Evolutionary conservation across 1,140 invertebrate species (phyloP).

Genomic region (Hyposmocoma kahamanoa): DNA sequence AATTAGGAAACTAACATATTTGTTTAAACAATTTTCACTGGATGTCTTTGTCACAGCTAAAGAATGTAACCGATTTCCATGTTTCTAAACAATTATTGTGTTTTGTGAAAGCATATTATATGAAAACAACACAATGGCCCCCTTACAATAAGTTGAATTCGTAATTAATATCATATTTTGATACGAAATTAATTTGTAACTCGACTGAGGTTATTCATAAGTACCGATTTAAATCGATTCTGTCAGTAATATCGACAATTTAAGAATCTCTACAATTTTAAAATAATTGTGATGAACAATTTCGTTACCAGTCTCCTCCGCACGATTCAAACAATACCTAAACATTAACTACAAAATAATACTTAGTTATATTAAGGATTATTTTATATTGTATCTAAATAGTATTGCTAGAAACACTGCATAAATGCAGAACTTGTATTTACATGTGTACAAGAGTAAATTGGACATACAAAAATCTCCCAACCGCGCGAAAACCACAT

Average conservation of each 20-base stretch:
- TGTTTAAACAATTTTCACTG: background rate
- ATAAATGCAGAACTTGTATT: conserved; percentile 11
- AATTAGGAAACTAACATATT: background rate
- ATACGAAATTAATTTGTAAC: too few relatives aligned
- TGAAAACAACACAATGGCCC: too few relatives aligned
- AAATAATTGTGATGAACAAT: conserved; percentile 28
- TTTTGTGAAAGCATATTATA: too few relatives aligned
- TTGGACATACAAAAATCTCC: conserved; percentile 12
- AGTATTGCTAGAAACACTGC: conserved; percentile 20
- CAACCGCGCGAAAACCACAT: background rate
- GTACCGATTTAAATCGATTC: too few relatives aligned
- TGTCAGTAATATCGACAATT: too few relatives aligned
- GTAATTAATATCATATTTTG: too few relatives aligned
- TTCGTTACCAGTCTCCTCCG: conserved; percentile 18
- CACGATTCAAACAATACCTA: conserved; percentile 19
- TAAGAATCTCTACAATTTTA: too few relatives aligned
- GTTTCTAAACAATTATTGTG: too few relatives aligned
- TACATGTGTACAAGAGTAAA: conserved; percentile 16
- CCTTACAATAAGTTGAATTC: too few relatives aligned
- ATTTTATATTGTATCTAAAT: conserved; percentile 13
- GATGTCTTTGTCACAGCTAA: too few relatives aligned
- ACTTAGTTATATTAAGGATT: conserved; percentile 15
- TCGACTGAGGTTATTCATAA: too few relatives aligned
- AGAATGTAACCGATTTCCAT: too few relatives aligned
- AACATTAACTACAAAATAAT: conserved; percentile 13